phyloP scores from a whole-genome alignment of 2,797 vertebrate species.

The Eospalax fontanierii region DNA sequence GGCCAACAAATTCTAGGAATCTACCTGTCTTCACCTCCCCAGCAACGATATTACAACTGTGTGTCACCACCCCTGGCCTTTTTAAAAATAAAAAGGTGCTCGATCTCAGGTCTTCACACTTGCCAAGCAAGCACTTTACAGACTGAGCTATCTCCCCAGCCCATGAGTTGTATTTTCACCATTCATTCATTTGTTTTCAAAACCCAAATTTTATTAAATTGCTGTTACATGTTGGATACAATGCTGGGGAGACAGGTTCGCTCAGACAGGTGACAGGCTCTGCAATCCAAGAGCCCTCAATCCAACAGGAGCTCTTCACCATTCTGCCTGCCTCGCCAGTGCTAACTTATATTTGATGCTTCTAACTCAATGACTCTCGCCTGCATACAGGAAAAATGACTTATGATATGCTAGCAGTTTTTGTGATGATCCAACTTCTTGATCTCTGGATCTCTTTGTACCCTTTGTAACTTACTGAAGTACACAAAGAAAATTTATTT shows the following conservation, averaged over 20 bases:
- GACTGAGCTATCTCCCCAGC: not conserved
- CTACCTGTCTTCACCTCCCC: not conserved
- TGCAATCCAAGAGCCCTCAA: not conserved
- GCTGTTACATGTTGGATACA: not conserved
- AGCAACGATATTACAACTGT: not conserved
- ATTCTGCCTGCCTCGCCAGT: not conserved
- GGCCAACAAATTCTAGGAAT: not conserved
- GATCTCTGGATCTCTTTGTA: not conserved
- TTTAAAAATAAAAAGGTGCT: not conserved
- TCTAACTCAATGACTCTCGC: not conserved
- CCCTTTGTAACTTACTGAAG: conserved; percentile 8
- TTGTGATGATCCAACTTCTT: not conserved
- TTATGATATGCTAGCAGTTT: not conserved
- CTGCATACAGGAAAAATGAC: not conserved
- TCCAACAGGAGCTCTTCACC: not conserved
- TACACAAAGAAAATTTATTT: not conserved
- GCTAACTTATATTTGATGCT: not conserved
- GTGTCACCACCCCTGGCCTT: not conserved
- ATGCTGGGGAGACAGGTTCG: not conserved
- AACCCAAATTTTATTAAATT: not conserved
- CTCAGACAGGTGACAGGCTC: not conserved
- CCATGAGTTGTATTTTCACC: not conserved
- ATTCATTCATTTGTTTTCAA: not conserved
- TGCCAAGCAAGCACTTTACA: not conserved
- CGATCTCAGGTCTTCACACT: too few relatives aligned